A percentile compares a stretch with the other conserved stretches of the same genome.
phyloP scores from a whole-genome alignment of 2,797 vertebrate genomes.

The Rhinella marina region DNA sequence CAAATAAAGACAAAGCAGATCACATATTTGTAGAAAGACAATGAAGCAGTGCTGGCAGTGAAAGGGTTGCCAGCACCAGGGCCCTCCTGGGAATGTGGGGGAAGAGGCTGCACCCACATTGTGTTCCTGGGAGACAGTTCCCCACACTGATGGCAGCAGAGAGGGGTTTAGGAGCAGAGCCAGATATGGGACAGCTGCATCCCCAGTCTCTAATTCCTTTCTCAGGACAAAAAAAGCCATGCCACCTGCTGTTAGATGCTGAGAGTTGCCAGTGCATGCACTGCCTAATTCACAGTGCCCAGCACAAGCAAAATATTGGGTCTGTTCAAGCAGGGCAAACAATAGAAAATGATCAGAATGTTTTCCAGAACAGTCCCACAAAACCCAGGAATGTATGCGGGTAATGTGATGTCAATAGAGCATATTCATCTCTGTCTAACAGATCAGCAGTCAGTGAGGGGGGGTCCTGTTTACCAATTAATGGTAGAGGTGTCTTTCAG shows the following conservation, averaged over 20 bases:
- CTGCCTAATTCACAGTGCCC: conserved; percentile 54
- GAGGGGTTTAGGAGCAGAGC: conserved; percentile 61
- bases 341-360: conserved; percentile 53
- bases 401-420: conserved; percentile 36
- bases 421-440: conserved; percentile 55
- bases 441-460: conserved; percentile 44
- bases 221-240: conserved; percentile 67
- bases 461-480: conserved; percentile 39
- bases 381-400: conserved; percentile 45
- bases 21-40: not conserved
- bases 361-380: conserved; percentile 43
- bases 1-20: not conserved
- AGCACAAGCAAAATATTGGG: conserved; percentile 57
- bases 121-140: conserved; percentile 60
- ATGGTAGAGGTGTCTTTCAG: conserved; percentile 43
- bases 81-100: conserved; percentile 52
- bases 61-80: conserved; percentile 44
- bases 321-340: conserved; percentile 54
- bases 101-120: conserved; percentile 58
- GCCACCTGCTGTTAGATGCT: conserved; percentile 67
- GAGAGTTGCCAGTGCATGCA: conserved; percentile 41
- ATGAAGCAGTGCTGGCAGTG: not conserved
- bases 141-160: conserved; percentile 58
- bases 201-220: conserved; percentile 42
- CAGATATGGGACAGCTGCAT: conserved; percentile 52